Base-by-base conservation (phyloP, 2,797 vertebrate genomes). In the Pipistrellus pipistrellus region DNA sequence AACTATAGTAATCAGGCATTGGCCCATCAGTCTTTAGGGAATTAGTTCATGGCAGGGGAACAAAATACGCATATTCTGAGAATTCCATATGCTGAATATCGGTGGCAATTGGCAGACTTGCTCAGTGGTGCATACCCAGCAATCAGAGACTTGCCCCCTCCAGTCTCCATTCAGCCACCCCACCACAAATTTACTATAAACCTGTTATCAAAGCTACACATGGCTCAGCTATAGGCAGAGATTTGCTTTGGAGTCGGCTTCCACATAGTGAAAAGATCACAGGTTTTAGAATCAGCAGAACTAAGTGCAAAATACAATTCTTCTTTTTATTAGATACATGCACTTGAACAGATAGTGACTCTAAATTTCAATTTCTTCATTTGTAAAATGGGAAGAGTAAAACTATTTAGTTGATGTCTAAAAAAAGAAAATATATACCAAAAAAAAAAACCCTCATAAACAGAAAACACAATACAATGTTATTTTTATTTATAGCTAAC, bases 361-460 rank as follows among this genome's bases (percentile, higher is more conserved):
- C 75, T 77, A 27, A 64, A 92, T 83, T 90, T 95, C 32, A 71
- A 53, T 68, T 85, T 96, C 59, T 89, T 78, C 46, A 94, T 77
- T 75, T 94, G 46, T 85, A 95, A 96, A 90, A 90, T 90, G 32
- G 73, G 9, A 94, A 75, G 7, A 75, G 14, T 77, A 85, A 93
- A 75, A 76, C 75, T 78, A 94, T 46, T 85, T 35, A 91, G 27
- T 77, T 72, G 88, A 92, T 38, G 48, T 94, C 27, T 81, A 64
- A 84, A 92, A 90, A 91, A n/a, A 77, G 41, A 89, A 71, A 75
- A 92, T 23, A 81, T 8, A 77, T 69, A 66, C 4, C 62, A 44
- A 41, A 90, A 71, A 41, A 90, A 71, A 72, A 88, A 41, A 1
- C 7, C 9, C 53, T 88, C 41, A 83, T 88, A 92, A 93, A 95